Evolutionary conservation across 2,113 vertebrate genomes (phyloP).

Genomic region (Sceloporus tristichus): DNA sequence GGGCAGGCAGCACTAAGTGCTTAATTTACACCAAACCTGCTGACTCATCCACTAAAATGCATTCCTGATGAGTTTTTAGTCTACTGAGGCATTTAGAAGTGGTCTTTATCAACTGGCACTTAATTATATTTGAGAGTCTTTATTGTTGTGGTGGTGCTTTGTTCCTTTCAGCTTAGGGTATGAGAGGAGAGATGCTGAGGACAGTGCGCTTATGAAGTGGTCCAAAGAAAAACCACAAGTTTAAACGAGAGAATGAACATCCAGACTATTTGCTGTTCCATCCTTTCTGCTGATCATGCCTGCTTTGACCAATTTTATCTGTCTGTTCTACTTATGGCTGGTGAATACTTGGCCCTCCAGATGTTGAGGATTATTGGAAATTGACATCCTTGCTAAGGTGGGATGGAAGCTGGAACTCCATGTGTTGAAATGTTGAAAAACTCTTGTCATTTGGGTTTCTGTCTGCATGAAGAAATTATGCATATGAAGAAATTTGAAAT

Average conservation of each 20-base stretch:
- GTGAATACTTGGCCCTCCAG: too few species aligned
- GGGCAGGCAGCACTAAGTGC: neutral
- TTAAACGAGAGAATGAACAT: neutral
- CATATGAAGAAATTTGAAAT: too few species aligned
- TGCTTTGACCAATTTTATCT: neutral
- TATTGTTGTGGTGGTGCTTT: neutral
- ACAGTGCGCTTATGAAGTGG: neutral
- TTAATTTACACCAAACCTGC: constrained; percentile 2
- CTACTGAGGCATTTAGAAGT: constrained; percentile 12
- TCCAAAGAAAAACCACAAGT: neutral
- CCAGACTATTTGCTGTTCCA: neutral
- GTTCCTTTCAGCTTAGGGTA: neutral
- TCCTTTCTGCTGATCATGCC: neutral
- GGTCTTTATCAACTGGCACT: constrained; percentile 16
- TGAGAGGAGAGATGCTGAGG: neutral
- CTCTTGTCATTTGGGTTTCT: too few species aligned
- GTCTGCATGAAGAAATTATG: too few species aligned
- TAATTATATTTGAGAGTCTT: constrained; percentile 25
- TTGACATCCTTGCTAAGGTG: too few species aligned
- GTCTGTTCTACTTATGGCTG: neutral
- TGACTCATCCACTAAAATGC: constrained; percentile 13
- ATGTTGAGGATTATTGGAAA: too few species aligned
- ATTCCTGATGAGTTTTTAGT: constrained; percentile 17
- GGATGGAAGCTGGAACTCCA: too few species aligned
- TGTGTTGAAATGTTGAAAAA: too few species aligned